Evolutionary conservation across 2,888 invertebrate genomes (phyloP).

Genomic region (Machimus rusticus): DNA sequence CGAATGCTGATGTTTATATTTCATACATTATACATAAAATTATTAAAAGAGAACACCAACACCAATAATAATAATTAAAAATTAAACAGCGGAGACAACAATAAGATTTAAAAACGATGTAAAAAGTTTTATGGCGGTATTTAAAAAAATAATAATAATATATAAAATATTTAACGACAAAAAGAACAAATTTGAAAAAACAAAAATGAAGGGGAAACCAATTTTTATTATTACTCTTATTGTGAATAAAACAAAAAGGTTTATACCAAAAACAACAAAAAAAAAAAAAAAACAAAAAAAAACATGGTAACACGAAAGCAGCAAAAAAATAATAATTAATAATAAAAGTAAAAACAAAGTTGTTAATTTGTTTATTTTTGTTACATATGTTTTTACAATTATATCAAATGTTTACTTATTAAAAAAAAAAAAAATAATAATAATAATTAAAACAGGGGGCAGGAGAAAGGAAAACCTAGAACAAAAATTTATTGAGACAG

Average conservation of each 20-base stretch:
- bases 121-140: background rate
- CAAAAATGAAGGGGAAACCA: background rate
- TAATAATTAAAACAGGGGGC: background rate
- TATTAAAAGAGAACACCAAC: background rate
- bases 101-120: background rate
- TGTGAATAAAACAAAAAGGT: background rate
- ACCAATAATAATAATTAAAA: background rate
- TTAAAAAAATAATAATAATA: background rate
- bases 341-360: background rate
- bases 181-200: background rate
- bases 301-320: too few relatives aligned
- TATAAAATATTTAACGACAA: background rate
- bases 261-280: too few relatives aligned
- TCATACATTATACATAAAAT: background rate
- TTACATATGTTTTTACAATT: background rate
- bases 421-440: background rate
- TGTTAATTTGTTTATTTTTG: slow-evolving; percentile 1
- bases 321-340: background rate
- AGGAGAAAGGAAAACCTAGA: background rate
- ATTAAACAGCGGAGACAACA: background rate
- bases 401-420: background rate
- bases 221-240: background rate
- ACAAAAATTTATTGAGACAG: background rate
- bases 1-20: background rate
- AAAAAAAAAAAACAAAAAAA: background rate